These are phyloP conservation scores for Trachelus stipa DNA, from an alignment of 2,888 invertebrate genomes.

Conservation along the genomic window DNA sequence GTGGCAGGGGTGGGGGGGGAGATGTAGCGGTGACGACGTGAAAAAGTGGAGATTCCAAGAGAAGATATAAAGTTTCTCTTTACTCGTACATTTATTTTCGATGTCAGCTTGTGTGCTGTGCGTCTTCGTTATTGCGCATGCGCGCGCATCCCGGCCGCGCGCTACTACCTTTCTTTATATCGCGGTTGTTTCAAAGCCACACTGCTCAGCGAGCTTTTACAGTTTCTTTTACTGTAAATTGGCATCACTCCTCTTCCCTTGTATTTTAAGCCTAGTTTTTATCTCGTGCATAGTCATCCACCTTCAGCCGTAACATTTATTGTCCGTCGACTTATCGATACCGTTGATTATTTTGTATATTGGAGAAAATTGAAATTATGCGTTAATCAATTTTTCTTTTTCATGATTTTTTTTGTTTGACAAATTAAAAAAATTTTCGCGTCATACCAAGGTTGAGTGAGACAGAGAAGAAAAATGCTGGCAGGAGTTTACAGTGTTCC, in stretches of 20 bases:
- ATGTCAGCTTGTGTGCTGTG: conserved; percentile 20
- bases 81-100: conserved; percentile 38
- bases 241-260: conserved; percentile 29
- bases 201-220: conserved; percentile 28
- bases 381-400: not conserved
- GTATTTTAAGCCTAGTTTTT: conserved; percentile 20
- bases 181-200: conserved; percentile 30
- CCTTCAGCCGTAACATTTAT: not conserved
- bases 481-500: not conserved
- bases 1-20: too few relatives aligned
- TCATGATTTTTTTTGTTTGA: not conserved
- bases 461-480: not conserved
- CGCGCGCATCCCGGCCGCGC: conserved; percentile 11
- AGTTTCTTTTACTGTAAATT: conserved; percentile 51
- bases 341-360: not conserved
- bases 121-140: conserved; percentile 28
- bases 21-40: not conserved
- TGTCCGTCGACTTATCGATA: conserved; percentile 9
- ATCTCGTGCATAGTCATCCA: conserved; percentile 12
- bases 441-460: not conserved
- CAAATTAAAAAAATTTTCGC: not conserved
- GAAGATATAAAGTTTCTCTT: conserved; percentile 40
- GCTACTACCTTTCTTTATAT: conserved; percentile 32
- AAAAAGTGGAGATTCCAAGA: conserved; percentile 15
- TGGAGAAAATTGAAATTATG: not conserved